Percentiles rank a stretch among this genome's conserved stretches.
Evolutionary conservation across 2,888 invertebrate genomes (phyloP).

Genomic region (Chrysolina americana): DNA sequence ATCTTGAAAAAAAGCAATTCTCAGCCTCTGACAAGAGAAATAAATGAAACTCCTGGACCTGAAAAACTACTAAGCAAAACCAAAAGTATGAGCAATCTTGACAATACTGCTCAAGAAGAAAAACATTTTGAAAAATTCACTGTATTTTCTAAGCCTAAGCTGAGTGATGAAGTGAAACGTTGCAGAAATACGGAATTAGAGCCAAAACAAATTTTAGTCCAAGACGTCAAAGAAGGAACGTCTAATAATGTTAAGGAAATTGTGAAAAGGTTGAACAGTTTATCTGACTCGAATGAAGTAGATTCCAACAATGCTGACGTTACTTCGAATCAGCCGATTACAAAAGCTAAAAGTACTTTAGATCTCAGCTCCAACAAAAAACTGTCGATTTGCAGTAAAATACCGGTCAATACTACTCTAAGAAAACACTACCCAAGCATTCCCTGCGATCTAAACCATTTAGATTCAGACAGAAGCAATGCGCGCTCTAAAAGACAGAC

Average conservation of each 20-base stretch:
- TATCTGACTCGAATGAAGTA: slow-evolving; percentile 46
- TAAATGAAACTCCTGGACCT: background rate
- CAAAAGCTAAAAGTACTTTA: slow-evolving; percentile 61
- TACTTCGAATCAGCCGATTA: slow-evolving; percentile 43
- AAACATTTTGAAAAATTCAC: slow-evolving; percentile 12
- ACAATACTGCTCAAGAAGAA: slow-evolving; percentile 14
- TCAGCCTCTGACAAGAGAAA: slow-evolving; percentile 66
- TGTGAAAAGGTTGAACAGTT: slow-evolving; percentile 61
- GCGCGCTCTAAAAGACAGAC: slow-evolving; percentile 36
- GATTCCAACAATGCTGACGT: slow-evolving; percentile 12
- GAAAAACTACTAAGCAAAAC: slow-evolving; percentile 53
- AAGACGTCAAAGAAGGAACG: slow-evolving; percentile 7
- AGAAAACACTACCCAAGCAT: slow-evolving; percentile 66
- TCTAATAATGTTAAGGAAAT: slow-evolving; percentile 62
- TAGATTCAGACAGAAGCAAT: slow-evolving; percentile 60
- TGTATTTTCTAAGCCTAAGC: background rate
- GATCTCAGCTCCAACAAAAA: slow-evolving; percentile 59
- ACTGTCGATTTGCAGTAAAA: slow-evolving; percentile 59
- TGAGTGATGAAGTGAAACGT: slow-evolving; percentile 57
- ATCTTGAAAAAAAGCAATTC: slow-evolving; percentile 76
- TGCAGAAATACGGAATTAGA: slow-evolving; percentile 52
- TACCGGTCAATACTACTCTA: slow-evolving; percentile 64
- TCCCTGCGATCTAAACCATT: slow-evolving; percentile 67
- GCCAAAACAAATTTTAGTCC: slow-evolving; percentile 16
- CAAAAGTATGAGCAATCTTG: slow-evolving; percentile 60